phyloP scores from a whole-genome alignment of 2,888 invertebrate species.

The Patella pellucida region DNA sequence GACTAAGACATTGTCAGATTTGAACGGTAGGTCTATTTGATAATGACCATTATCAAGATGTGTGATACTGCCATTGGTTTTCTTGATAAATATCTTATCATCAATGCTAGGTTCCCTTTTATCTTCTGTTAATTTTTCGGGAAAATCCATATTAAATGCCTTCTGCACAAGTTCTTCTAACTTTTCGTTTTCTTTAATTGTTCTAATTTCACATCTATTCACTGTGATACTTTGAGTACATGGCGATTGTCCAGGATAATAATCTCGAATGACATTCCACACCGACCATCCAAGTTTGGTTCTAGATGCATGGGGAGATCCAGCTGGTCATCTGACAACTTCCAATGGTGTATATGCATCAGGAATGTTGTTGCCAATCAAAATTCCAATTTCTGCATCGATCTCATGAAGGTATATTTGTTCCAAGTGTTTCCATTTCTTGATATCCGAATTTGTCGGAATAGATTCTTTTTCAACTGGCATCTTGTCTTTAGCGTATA shows the following conservation, averaged over 20 bases:
- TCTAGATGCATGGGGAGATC: conserved; percentile 22
- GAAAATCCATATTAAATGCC: not conserved
- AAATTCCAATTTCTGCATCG: conserved; percentile 18
- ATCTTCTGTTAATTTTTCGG: conserved; percentile 3
- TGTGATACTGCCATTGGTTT: not conserved
- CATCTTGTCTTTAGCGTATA: conserved; percentile 19
- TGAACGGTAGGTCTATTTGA: not conserved
- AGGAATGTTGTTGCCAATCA: conserved; percentile 21
- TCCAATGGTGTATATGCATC: conserved; percentile 23
- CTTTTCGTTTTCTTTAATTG: not conserved
- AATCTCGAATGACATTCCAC: conserved; percentile 10
- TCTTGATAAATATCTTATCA: not conserved
- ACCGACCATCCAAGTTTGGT: conserved; percentile 19
- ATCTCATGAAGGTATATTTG: conserved; percentile 12
- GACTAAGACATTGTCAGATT: not conserved
- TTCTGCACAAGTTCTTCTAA: not conserved
- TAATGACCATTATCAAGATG: not conserved
- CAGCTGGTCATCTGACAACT: conserved; percentile 16
- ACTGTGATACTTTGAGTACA: not conserved
- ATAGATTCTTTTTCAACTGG: conserved; percentile 13
- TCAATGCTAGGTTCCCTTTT: not conserved
- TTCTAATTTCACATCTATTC: not conserved
- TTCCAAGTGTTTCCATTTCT: conserved; percentile 15
- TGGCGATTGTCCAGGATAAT: not conserved
- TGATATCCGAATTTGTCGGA: conserved; percentile 20